These are phyloP conservation scores for Ditylenchus dipsaci DNA, from an alignment of 1,140 invertebrate species.

Conservation along the genomic window DNA sequence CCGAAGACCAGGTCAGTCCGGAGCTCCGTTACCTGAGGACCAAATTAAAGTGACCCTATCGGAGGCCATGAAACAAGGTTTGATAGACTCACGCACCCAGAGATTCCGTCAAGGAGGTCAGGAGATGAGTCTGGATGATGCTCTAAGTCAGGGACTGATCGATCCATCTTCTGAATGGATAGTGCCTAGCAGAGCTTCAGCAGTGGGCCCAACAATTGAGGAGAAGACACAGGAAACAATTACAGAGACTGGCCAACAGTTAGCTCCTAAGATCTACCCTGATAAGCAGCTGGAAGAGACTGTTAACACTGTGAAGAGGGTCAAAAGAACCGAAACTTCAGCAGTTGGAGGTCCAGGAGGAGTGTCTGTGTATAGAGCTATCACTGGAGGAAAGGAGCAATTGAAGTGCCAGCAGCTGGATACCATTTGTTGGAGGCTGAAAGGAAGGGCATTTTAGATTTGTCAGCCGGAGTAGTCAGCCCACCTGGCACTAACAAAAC, in stretches of 20 bases:
- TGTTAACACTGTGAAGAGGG: slow-evolving; percentile 56
- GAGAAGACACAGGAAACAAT: slow-evolving; percentile 68
- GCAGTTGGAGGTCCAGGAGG: slow-evolving; percentile 57
- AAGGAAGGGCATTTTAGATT: slow-evolving; percentile 73
- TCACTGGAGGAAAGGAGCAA: slow-evolving; percentile 55
- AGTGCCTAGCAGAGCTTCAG: slow-evolving; percentile 64
- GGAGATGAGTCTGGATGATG: slow-evolving; percentile 73
- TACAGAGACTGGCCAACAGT: slow-evolving; percentile 64
- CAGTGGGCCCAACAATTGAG: slow-evolving; percentile 60
- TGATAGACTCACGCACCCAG: slow-evolving; percentile 73
- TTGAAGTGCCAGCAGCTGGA: slow-evolving; percentile 54
- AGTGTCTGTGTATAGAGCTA: slow-evolving; percentile 53
- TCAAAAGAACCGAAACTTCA: slow-evolving; percentile 51
- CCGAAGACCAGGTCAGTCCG: slow-evolving; percentile 60
- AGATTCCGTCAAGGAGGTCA: slow-evolving; percentile 75
- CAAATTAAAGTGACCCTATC: slow-evolving; percentile 71
- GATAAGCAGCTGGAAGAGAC: slow-evolving; percentile 50
- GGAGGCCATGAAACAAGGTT: slow-evolving; percentile 72
- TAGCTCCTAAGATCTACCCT: slow-evolving; percentile 57
- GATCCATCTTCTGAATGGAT: slow-evolving; percentile 58
- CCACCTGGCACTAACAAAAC: slow-evolving; percentile 64
- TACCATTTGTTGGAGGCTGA: slow-evolving; percentile 72
- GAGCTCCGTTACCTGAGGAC: slow-evolving; percentile 72
- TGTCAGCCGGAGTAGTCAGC: slow-evolving; percentile 67
- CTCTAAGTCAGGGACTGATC: slow-evolving; percentile 64